Base-by-base conservation (phyloP, 2,797 vertebrate species). In the Phaenicophaeus curvirostris region DNA sequence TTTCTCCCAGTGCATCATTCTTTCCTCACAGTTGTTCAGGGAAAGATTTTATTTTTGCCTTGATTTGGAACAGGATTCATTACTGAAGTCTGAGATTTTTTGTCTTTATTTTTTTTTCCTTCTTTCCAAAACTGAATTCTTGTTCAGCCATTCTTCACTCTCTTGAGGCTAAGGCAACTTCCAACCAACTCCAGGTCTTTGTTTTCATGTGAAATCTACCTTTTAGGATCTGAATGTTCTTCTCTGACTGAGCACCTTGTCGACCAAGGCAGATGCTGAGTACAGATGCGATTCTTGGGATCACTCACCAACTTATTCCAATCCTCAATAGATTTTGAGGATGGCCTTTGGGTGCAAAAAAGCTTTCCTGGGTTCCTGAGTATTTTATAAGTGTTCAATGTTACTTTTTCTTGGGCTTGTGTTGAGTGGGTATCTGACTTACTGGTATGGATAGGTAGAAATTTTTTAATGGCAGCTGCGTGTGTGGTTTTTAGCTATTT, bases 401-500 rank as follows among this genome's bases (percentile, higher is more conserved):
- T 35, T 63, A 76, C 33, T 37, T 76, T 84, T 89, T 37, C 71
- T 72, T 23, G 20, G 14, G 28, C 31, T 75, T 62, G 7, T 28
- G 8, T 67, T 67, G 66, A 71, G 53, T 42, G 63, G 27, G 19
- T 57, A 93, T 67, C 80, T 63, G 50, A 73, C 33, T 19, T 84
- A 39, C 37, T 78, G 33, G 4, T 87, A 21, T 18, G 28, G 87
- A 78, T 73, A 93, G 59, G 21, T 79, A 79, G 44, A 93, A 94
- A 67, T 42, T 50, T 50, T 57, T 73, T 86, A 78, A 69, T 21
- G 24, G 39, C 48, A 81, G 13, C 59, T 44, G 19, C 86, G 44
- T 67, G 69, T 69, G 69, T 57, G 82, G 53, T 85, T 91, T 71
- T 8, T 69, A 86, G 94, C 55, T 84, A 27, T 61, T 94, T 95